A percentile compares a stretch with the other conserved stretches of the same genome.
phyloP scores from a whole-genome alignment of 2,888 invertebrate genomes.

The Buathra laborator region DNA sequence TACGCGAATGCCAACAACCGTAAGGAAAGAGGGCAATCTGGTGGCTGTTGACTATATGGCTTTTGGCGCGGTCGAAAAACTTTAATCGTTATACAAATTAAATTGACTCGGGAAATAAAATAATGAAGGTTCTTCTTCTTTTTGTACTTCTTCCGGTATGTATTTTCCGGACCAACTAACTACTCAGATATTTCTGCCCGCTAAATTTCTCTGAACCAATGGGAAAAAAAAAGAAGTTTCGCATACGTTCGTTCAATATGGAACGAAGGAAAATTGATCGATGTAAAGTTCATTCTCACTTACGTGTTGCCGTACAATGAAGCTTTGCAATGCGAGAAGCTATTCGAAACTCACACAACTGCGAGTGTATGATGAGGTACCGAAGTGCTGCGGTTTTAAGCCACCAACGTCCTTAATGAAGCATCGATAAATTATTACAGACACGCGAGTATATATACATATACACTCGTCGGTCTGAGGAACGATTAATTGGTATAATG shows the following conservation, averaged over 20 bases:
- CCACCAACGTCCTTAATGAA: slow-evolving; percentile 45
- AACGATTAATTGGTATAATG: slow-evolving; percentile 56
- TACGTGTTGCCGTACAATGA: slow-evolving; percentile 13
- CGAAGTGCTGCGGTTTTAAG: slow-evolving; percentile 34
- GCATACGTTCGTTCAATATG: background rate
- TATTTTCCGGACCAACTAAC: background rate
- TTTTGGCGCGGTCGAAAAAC: slow-evolving; percentile 17
- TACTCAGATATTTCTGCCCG: background rate
- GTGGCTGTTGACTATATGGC: slow-evolving; percentile 8
- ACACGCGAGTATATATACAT: slow-evolving; percentile 7
- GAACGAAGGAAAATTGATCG: slow-evolving; percentile 30
- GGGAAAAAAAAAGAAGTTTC: background rate
- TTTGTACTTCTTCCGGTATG: background rate
- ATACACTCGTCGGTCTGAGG: slow-evolving; percentile 16
- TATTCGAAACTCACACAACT: slow-evolving; percentile 32
- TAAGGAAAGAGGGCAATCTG: slow-evolving; percentile 28
- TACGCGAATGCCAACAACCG: slow-evolving; percentile 40
- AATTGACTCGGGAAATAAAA: slow-evolving; percentile 35
- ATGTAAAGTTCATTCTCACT: background rate
- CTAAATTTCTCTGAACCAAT: background rate
- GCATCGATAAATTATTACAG: slow-evolving; percentile 59
- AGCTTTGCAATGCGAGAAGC: slow-evolving; percentile 17
- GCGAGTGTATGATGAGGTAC: slow-evolving; percentile 30
- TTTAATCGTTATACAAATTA: slow-evolving; percentile 53
- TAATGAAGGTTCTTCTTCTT: slow-evolving; percentile 1